Evolutionary conservation across 2,113 vertebrate species (phyloP), one percentile per base, ranked within the genome.

Genomic region (Hippocampus comes): DNA sequence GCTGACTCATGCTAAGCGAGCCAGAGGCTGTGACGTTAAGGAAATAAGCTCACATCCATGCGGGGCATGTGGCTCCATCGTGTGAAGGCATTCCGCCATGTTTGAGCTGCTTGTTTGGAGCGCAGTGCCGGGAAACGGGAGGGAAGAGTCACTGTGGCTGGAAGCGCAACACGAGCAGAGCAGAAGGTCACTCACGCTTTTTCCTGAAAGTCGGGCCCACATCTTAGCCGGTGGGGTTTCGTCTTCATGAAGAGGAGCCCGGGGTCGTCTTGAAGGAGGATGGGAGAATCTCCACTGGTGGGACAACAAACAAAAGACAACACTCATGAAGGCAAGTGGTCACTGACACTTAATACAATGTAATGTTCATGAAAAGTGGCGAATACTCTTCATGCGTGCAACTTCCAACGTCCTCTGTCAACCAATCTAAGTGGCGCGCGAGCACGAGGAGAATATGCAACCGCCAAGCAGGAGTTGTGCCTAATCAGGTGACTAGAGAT

Each of bases 61-160:
- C 86, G 87, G 78, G 85, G 77, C 55, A 86, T 90, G 87, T 90
- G 77, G 77, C 90, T 86, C 71, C 67, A 65, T 69, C 68, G 86
- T 91, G 90, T 82, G 83, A 69, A 60, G 65, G 34, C 38, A 9
- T 63, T 21, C 34, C 38, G 61, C 34, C 34, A 42, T 76, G 74
- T 84, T 25, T 12, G 73, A 83, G 74, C 74, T 70, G 68, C 51
- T 2, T 43, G 63, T 72, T 76, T 48, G 70, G 49, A 30, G 55
- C 69, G 42, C 14, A 49, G 71, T 53, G 76, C 72, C 72, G 75
- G 73, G 74, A 73, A 66, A 75, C n/a, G n/a, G 55, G 23, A 57
- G 12, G 55, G 64, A 80, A 79, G 34, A 34, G 34, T 34, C 34
- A 34, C 34, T 34, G 34, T 6, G 34, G 34, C 34, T 34, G 34